Base-by-base conservation (phyloP, 2,797 vertebrate genomes). In the Rhinophrynus dorsalis region DNA sequence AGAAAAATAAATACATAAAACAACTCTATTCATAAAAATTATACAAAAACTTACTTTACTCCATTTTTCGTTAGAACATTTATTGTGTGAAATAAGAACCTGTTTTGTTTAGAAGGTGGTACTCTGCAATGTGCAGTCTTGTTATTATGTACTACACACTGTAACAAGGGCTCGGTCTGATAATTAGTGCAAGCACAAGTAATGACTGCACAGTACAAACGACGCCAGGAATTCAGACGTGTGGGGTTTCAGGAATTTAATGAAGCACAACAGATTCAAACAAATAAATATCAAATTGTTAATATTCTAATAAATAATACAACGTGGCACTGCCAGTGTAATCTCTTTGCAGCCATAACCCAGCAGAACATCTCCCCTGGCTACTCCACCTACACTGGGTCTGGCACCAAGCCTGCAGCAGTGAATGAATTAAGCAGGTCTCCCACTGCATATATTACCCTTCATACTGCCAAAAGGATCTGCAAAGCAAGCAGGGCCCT, bases 261-360 rank as follows among this genome's bases (percentile, higher is more conserved):
- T 68, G 33, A 60, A 51, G 33, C 56, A 68, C 47, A 50, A 50
- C 17, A 10, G 52, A 56, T 47, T 18, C 42, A 40, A 68, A 58
- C 20, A 59, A 68, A 48, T 48, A 38, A 48, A 67, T 68, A 59
- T 58, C 40, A 51, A 59, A 51, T 45, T 26, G 18, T 29, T 33
- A 56, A 33, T 21, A 13, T 44, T 18, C 51, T 38, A 33, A 67
- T 24, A 58, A 57, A 45, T 37, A 67, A 20, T 51, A 58, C 55
- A 59, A 42, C 18, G 8, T 15, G 23, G 40, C 21, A 35, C 42
- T 27, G 29, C 40, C 52, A 18, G 21, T 3, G 20, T n/a, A 29
- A 33, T 7, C 30, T 35, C 18, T 26, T 15, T 18, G 7, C 21
- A 26, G 37, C 35, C 55, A 23, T 5, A 52, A 13, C 3, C 13